phyloP scores from a whole-genome alignment of 2,113 vertebrate genomes.

The Phylloscopus trochiloides region DNA sequence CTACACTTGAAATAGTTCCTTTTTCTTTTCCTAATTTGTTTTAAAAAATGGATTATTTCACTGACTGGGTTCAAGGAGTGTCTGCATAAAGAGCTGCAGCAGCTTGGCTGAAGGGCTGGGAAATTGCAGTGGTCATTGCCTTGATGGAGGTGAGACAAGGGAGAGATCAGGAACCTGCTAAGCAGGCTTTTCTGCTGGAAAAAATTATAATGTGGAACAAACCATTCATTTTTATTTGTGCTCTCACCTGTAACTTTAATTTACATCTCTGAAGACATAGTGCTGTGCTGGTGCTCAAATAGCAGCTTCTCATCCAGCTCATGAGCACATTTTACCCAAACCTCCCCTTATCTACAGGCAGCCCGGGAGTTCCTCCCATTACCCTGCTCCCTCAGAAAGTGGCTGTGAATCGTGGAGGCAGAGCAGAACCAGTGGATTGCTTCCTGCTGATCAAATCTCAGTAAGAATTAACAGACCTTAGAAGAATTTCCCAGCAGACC shows the following conservation, averaged over 20 bases:
- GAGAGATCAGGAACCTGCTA: neutral
- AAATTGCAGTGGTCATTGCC: neutral
- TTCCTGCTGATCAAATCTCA: constrained; percentile 49
- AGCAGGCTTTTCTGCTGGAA: constrained; percentile 1
- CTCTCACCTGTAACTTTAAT: constrained; percentile 12
- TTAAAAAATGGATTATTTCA: neutral
- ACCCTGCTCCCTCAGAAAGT: neutral
- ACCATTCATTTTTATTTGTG: neutral
- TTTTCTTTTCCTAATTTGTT: neutral
- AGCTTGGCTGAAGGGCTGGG: neutral
- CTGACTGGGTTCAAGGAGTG: neutral
- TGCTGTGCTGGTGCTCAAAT: neutral
- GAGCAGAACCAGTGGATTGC: neutral
- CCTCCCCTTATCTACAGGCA: neutral
- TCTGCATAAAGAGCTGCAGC: neutral
- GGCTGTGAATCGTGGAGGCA: rapidly evolving
- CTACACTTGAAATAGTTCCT: neutral
- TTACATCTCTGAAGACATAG: neutral
- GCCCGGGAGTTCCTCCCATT: neutral
- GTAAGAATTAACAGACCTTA: constrained; percentile 60
- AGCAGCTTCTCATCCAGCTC: neutral
- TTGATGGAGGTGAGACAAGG: neutral
- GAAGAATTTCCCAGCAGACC: constrained; percentile 59
- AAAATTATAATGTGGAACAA: neutral
- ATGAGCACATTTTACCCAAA: neutral